phyloP scores from a whole-genome alignment of 2,113 vertebrate species.

The Catharus fuscescens region DNA sequence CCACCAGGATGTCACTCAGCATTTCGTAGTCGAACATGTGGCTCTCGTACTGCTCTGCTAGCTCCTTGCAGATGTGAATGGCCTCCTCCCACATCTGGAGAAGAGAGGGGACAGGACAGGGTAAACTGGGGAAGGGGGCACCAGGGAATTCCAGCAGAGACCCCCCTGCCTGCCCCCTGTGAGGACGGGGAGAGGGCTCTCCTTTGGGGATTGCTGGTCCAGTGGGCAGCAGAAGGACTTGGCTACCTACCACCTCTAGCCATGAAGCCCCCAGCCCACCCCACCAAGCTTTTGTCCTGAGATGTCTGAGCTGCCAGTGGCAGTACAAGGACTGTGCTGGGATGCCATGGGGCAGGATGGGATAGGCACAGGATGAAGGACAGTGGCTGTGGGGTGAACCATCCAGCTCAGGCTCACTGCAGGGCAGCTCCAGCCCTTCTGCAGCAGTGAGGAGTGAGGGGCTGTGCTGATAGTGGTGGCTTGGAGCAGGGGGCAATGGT shows the following conservation, averaged over 20 bases:
- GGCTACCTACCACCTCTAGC: not conserved
- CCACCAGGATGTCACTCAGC: constrained; percentile 68
- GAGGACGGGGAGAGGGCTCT: not conserved
- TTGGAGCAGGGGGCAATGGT: rapidly evolving
- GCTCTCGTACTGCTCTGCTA: constrained; percentile 64
- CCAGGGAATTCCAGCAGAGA: not conserved
- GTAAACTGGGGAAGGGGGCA: not conserved
- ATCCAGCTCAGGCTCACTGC: rapidly evolving
- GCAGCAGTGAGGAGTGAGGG: not conserved
- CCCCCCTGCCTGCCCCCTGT: not conserved
- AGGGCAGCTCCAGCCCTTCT: not conserved
- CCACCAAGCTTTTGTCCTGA: too few species aligned
- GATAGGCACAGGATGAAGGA: not conserved
- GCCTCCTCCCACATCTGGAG: constrained; percentile 72
- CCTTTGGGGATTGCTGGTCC: not conserved
- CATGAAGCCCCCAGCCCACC: not conserved
- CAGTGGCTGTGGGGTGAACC: not conserved
- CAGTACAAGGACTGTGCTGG: not conserved
- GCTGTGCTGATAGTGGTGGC: not conserved
- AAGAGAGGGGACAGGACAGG: not conserved
- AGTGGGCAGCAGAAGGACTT: not conserved
- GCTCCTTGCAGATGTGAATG: constrained; percentile 70
- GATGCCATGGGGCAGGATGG: too few species aligned
- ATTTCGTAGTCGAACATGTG: constrained; percentile 60
- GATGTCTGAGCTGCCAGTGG: rapidly evolving